A percentile compares a stretch with the other conserved stretches of the same genome.
Conservation (phyloP, 2,113 vertebrate genomes). For the Micronycteris hirsuta region DNA sequence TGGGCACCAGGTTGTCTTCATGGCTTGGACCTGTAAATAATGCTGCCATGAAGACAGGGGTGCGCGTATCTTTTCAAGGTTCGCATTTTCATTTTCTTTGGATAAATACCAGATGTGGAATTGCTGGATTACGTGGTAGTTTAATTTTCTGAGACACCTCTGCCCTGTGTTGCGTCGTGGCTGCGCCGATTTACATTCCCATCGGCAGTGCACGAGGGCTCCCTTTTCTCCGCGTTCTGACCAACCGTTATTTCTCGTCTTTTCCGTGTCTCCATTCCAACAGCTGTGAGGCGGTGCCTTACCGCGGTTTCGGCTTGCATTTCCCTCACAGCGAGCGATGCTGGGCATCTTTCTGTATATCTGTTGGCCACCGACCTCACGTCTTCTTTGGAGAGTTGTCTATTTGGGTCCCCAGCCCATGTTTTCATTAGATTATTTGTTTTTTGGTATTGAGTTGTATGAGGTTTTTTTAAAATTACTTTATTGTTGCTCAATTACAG, state of each 20-base stretch:
- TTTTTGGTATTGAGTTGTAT: not conserved
- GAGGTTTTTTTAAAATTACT: not conserved
- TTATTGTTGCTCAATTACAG: too few relatives aligned
- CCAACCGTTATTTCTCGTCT: not conserved
- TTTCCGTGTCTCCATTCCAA: not conserved
- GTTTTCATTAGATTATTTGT: not conserved
- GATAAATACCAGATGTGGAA: not conserved
- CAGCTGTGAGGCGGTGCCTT: not conserved
- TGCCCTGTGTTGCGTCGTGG: not conserved
- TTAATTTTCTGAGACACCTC: not conserved
- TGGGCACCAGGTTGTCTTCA: too few relatives aligned
- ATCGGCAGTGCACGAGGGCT: not conserved
- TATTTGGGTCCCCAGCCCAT: not conserved
- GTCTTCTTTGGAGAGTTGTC: not conserved
- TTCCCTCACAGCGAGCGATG: not conserved
- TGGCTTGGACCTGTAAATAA: too few relatives aligned
- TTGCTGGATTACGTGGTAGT: not conserved
- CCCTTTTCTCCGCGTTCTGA: not conserved
- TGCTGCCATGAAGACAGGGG: too few relatives aligned
- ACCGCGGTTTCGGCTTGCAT: not conserved
- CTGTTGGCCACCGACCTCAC: too few relatives aligned
- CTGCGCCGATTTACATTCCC: not conserved
- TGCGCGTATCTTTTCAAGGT: not conserved
- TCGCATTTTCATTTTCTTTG: not conserved
- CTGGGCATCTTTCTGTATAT: not conserved